Base-by-base conservation (phyloP, 2,888 invertebrate species). In the Lithophane semibrunnea region DNA sequence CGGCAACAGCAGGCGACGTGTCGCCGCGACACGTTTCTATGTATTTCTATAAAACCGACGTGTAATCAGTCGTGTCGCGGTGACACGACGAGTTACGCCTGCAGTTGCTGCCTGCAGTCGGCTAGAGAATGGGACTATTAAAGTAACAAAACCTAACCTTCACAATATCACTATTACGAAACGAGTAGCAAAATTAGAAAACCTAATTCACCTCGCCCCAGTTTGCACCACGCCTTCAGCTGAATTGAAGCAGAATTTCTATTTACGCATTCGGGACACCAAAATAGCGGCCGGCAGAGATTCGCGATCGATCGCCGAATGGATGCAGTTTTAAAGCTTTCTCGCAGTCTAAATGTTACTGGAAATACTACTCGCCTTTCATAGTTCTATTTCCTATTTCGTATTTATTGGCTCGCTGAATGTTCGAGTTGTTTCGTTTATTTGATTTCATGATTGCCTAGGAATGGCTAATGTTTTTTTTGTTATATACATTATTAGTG, bases 241-340 rank as follows among this genome's bases (percentile, higher is more conserved):
- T 3, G 54, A 61, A 12, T 44, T 7, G 4, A 71, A 82, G 65
- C 42, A 70, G 65, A 47, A 47, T 78, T 84, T 83, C 70, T 84
- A 83, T 80, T 78, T 72, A 79, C 75, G 82, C 81, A 75, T 65
- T 70, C 72, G 65, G 64, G 16, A 60, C 21, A 63, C 65, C 58
- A 56, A 89, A 85, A 89, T 88, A 84, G 77, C 79, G 77, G 58
- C 42, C 64, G 75, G 77, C 84, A 60, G 82, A 82, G 88, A 85
- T 89, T 85, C 79, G 60, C 60, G 58, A 89, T 88, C 80, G 89
- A 88, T 88, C 71, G 76, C 24, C 61, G 37, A 67, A 79, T 73
- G 78, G 66, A 83, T 89, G 86, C 80, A 89, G 77, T 88, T 88
- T 75, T 79, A 80, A 71, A 83, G 54, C 61, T 60, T 77, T 58